Base-by-base conservation (phyloP, 1,140 invertebrate genomes). In the Choristoneura fumiferana region DNA sequence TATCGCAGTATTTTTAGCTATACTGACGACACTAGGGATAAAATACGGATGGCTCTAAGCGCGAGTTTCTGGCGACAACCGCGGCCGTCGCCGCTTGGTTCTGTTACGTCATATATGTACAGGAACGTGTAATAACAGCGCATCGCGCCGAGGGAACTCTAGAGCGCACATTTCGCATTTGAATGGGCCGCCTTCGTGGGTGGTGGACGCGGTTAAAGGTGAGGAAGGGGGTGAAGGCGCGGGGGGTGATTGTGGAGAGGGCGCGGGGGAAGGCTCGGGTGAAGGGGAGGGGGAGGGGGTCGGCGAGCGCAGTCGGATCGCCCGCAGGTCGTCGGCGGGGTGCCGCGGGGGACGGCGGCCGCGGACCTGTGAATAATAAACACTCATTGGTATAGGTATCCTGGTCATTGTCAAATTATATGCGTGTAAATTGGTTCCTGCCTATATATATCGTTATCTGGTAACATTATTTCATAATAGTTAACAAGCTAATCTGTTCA, bases 91-190 rank as follows among this genome's bases (percentile, higher is more conserved):
- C 22, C 39, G 58, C 35, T n/a, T 18, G 6, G 14, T 9, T 9
- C 14, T n/a, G 34, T 53, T 49, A 10, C 59, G 81, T 94, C 93
- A 95, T 89, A 95, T 95, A 80, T 96, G 95, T 73, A 95, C 93
- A 94, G 93, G 72, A 59, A 96, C 94, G 80, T 96, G 95, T 1
- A 93, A 90, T 38, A 95, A 81, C 8, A 96, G 85, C 60, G 95
- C 93, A 36, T 93, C 92, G 37, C 94, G 92, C 62, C 93, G 92
- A 0, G 92, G 88, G 80, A 96, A 96, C 49, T 93, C 91, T 58
- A 92, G 91, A n/a, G 93, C 91, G 75, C 95, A 96, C 93, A 96
- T 95, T 77, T 95, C 94, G 75, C 95, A 96, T 52, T 92, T 93
- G 70, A 90, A 93, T 14, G 76, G 2, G 6, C 78, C 85, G 10